phyloP scores from a whole-genome alignment of 2,888 invertebrate species.

The Troglohyphantes excavatus region DNA sequence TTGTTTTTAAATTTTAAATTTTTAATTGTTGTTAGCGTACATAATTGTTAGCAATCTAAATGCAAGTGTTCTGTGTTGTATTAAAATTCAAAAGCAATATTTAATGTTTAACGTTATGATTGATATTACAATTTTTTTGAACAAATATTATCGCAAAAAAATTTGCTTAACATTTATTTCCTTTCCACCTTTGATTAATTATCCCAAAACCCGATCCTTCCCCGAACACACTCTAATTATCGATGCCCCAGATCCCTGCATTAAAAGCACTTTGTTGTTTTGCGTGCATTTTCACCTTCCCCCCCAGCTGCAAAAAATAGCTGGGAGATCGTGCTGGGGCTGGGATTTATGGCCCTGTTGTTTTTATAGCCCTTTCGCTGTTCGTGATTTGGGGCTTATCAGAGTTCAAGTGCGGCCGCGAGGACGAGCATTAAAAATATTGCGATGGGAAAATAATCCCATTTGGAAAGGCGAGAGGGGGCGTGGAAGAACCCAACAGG shows the following conservation, averaged over 20 bases:
- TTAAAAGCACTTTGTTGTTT: too few relatives aligned
- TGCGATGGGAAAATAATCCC: slow-evolving; percentile 61
- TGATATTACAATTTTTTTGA: too few relatives aligned
- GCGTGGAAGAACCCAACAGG: background rate
- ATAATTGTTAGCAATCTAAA: too few relatives aligned
- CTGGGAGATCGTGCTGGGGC: background rate
- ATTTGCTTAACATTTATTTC: too few relatives aligned
- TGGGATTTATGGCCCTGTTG: slow-evolving; percentile 52
- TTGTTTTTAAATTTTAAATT: too few relatives aligned
- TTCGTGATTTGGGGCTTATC: slow-evolving; percentile 53
- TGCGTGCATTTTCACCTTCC: background rate
- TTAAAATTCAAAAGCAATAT: too few relatives aligned
- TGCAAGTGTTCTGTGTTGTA: too few relatives aligned
- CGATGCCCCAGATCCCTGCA: background rate
- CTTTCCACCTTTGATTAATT: background rate
- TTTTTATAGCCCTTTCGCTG: slow-evolving; percentile 40
- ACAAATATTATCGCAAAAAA: too few relatives aligned
- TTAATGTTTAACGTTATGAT: too few relatives aligned
- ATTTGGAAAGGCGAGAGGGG: slow-evolving; percentile 2
- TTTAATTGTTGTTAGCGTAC: too few relatives aligned
- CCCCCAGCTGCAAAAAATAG: background rate
- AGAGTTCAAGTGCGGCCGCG: slow-evolving; percentile 39
- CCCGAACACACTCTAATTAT: background rate
- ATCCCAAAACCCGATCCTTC: background rate
- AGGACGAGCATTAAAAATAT: slow-evolving; percentile 60